phyloP scores from a whole-genome alignment of 2,113 vertebrate species.

The Labrus mixtus region DNA sequence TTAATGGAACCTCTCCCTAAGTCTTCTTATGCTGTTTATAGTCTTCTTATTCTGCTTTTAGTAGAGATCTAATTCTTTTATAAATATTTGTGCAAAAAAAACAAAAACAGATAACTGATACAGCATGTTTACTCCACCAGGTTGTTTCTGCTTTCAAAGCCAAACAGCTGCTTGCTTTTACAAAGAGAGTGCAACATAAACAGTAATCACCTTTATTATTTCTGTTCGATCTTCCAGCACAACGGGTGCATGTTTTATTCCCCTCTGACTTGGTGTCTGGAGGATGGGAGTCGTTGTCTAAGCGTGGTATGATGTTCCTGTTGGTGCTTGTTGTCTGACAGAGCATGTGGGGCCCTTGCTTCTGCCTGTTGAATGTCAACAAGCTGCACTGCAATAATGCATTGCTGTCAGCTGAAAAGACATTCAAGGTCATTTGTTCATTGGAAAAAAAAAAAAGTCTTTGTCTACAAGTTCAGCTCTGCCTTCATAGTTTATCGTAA shows the following conservation, averaged over 20 bases:
- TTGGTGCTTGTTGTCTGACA: slow-evolving; percentile 78
- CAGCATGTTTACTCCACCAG: not conserved
- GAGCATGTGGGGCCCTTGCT: slow-evolving; percentile 81
- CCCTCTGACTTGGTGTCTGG: slow-evolving; percentile 17
- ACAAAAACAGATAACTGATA: slow-evolving; percentile 23
- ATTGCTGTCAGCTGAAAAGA: slow-evolving; percentile 70
- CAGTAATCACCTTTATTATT: slow-evolving; percentile 42
- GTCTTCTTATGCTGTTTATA: too few species aligned
- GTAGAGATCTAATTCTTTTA: too few species aligned
- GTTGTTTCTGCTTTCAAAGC: slow-evolving; percentile 23
- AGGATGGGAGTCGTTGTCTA: slow-evolving; percentile 51
- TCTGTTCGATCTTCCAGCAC: slow-evolving; percentile 24
- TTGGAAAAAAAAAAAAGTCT: slow-evolving; percentile 37
- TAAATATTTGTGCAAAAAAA: too few species aligned
- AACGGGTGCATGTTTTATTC: not conserved
- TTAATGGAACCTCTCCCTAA: not conserved
- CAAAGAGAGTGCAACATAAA: slow-evolving; percentile 20
- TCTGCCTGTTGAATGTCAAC: slow-evolving; percentile 84
- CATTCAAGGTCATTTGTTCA: slow-evolving; percentile 74
- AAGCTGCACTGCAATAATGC: slow-evolving; percentile 72
- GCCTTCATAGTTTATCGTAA: slow-evolving; percentile 30
- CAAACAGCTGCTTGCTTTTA: not conserved
- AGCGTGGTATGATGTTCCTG: slow-evolving; percentile 76
- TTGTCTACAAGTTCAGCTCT: slow-evolving; percentile 40
- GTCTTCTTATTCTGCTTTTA: not conserved